Evolutionary conservation across 2,888 invertebrate genomes (phyloP).

Genomic region (Cenopis cana): DNA sequence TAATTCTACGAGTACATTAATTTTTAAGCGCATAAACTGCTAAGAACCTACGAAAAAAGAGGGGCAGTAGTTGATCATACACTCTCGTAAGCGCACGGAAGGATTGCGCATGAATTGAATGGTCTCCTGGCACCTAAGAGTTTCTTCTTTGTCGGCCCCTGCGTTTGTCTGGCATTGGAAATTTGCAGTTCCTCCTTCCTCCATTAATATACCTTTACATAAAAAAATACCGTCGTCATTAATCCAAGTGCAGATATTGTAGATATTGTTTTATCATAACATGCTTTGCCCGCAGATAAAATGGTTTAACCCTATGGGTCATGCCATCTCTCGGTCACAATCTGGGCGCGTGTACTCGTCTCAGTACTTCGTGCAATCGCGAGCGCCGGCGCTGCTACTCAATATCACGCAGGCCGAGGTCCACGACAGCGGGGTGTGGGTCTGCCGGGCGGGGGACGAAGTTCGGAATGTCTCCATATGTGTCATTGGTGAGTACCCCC

Average conservation of each 20-base stretch:
- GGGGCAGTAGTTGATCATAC: too few species aligned
- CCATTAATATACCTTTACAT: neutral
- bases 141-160: too few species aligned
- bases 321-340: slow-evolving; percentile 56
- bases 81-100: too few species aligned
- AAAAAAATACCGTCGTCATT: neutral
- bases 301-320: slow-evolving; percentile 67
- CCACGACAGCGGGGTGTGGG: slow-evolving; percentile 67
- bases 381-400: slow-evolving; percentile 57
- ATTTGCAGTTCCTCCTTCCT: neutral
- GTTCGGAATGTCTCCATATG: slow-evolving; percentile 61
- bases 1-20: too few species aligned
- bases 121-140: too few species aligned
- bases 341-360: slow-evolving; percentile 63
- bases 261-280: neutral
- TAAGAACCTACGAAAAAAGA: too few species aligned
- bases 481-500: slow-evolving; percentile 70
- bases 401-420: slow-evolving; percentile 58
- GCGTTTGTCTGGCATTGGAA: too few species aligned
- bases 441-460: slow-evolving; percentile 63
- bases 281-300: slow-evolving; percentile 59
- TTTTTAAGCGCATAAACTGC: too few species aligned
- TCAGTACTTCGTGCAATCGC: slow-evolving; percentile 59
- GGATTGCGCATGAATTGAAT: neutral
- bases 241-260: neutral